A percentile compares a stretch with the other conserved stretches of the same genome.
phyloP scores from a whole-genome alignment of 2,113 vertebrate species.

The Okapia johnstoni region DNA sequence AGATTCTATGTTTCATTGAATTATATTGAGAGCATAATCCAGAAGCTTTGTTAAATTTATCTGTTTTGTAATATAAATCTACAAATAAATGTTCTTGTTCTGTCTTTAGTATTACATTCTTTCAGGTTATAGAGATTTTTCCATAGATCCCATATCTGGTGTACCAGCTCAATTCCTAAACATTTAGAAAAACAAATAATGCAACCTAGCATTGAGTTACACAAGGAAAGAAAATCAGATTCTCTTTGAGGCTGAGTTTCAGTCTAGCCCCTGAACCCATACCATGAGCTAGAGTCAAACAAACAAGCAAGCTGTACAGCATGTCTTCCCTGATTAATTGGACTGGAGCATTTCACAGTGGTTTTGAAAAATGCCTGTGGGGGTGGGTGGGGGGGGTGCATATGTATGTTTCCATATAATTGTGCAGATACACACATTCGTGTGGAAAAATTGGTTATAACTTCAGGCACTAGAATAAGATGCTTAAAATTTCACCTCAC shows the following conservation, averaged over 20 bases:
- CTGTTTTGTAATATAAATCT: constrained; percentile 3
- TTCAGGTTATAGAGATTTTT: neutral
- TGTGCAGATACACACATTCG: neutral
- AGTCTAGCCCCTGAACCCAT: neutral
- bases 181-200: neutral
- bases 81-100: neutral
- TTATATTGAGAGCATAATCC: neutral
- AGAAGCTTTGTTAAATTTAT: neutral
- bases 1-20: constrained; percentile 12
- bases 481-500: neutral
- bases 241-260: neutral
- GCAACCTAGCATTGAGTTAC: neutral
- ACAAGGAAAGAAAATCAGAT: neutral
- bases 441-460: neutral
- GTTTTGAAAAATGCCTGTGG: neutral
- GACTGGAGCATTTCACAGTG: neutral
- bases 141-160: neutral
- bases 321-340: neutral
- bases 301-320: neutral
- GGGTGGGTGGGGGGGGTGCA: neutral
- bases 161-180: neutral
- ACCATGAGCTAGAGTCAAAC: neutral
- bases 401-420: neutral
- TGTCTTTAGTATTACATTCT: neutral
- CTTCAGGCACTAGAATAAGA: neutral